Percentiles rank a stretch among this genome's conserved stretches.
These are phyloP conservation scores for Apodemus speciosus DNA, from an alignment of 2,113 vertebrate species.

Conservation along the genomic window DNA sequence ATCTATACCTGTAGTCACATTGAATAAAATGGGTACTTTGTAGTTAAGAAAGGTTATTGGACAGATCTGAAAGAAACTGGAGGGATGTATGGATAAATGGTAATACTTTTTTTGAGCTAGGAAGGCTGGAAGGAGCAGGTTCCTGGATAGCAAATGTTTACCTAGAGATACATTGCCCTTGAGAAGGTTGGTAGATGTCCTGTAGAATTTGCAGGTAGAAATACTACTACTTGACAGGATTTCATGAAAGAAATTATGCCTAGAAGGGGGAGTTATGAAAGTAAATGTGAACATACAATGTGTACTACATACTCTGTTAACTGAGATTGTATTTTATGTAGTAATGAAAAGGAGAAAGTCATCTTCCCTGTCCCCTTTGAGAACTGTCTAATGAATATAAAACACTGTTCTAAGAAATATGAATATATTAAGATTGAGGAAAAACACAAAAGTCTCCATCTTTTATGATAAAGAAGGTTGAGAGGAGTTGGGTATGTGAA, in stretches of 20 bases:
- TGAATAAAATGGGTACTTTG: background rate
- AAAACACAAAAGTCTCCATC: background rate
- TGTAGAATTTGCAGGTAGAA: background rate
- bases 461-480: background rate
- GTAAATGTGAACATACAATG: background rate
- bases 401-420: background rate
- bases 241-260: background rate
- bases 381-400: background rate
- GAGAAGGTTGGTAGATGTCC: background rate
- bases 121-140: background rate
- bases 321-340: slow-evolving; percentile 19
- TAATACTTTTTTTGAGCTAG: background rate
- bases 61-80: background rate
- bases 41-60: background rate
- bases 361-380: background rate
- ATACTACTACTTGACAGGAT: background rate
- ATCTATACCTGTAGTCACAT: background rate
- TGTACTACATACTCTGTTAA: background rate
- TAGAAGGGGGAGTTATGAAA: background rate
- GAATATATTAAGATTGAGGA: background rate
- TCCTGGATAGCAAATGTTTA: background rate
- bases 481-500: background rate
- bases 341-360: slow-evolving; percentile 1
- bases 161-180: background rate
- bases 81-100: background rate